Evolutionary conservation across 2,113 vertebrate species (phyloP).

Genomic region (Pithys albifrons): DNA sequence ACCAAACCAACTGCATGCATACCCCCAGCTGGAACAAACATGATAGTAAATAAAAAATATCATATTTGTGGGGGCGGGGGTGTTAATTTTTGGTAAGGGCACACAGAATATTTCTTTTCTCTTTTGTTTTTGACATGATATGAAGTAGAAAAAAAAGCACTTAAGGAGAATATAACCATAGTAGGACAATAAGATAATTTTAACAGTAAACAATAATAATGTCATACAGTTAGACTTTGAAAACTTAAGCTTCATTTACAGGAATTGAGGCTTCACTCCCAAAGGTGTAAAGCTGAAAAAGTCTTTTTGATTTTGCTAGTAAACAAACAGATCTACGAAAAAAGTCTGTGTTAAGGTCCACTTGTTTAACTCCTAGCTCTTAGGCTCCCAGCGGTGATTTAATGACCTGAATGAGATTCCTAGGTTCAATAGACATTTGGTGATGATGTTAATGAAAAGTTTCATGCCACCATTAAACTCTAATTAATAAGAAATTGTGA

Average conservation of each 20-base stretch:
- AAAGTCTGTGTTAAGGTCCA: not conserved
- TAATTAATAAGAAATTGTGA: not conserved
- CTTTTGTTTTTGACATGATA: not conserved
- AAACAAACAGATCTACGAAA: not conserved
- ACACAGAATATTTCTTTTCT: not conserved
- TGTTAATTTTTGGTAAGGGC: not conserved
- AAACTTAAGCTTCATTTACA: not conserved
- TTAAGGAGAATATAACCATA: not conserved
- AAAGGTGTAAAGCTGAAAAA: not conserved
- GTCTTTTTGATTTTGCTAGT: not conserved
- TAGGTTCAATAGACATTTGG: not conserved
- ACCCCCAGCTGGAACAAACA: not conserved
- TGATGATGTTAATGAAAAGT: not conserved
- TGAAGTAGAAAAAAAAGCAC: not conserved
- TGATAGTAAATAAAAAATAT: not conserved
- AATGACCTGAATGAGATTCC: not conserved
- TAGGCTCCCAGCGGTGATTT: not conserved
- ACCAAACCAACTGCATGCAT: not conserved
- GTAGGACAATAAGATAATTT: not conserved
- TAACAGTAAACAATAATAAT: not conserved
- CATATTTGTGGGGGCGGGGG: fast-evolving
- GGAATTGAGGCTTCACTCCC: not conserved
- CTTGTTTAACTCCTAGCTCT: not conserved
- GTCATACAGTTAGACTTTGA: not conserved
- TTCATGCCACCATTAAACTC: not conserved